Conservation (phyloP, 2,113 vertebrate genomes). For the Neopipo cinnamomea region DNA sequence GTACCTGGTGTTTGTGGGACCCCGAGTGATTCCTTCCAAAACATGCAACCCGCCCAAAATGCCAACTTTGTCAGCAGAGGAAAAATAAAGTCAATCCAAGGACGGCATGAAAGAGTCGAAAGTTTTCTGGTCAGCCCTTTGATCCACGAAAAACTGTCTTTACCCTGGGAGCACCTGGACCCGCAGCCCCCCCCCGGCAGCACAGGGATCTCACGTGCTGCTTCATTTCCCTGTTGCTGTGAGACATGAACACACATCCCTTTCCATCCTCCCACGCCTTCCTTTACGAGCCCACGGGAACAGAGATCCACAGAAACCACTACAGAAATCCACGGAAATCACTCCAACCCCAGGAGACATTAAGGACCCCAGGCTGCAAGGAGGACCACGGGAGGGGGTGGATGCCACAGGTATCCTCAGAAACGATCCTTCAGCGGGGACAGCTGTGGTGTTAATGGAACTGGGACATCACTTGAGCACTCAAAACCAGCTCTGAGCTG, state of each 20-base stretch:
- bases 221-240: neutral
- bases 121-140: neutral
- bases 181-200: neutral
- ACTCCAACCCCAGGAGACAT: neutral
- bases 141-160: neutral
- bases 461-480: neutral
- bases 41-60: neutral
- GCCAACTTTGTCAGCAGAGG: neutral
- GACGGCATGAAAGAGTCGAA: neutral
- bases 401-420: neutral
- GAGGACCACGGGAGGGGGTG: accelerated
- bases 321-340: neutral
- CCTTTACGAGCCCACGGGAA: neutral
- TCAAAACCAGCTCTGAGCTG: neutral
- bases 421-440: accelerated
- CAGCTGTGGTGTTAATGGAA: neutral
- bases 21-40: neutral
- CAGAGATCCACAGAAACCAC: neutral
- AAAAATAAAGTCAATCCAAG: neutral
- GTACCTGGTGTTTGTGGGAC: neutral
- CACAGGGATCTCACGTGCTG: neutral
- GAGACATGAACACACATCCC: neutral
- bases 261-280: accelerated
- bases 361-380: neutral
- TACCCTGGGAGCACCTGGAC: neutral